Base-by-base conservation (phyloP, 1,140 invertebrate genomes). In the Pollicipes pollicipes region DNA sequence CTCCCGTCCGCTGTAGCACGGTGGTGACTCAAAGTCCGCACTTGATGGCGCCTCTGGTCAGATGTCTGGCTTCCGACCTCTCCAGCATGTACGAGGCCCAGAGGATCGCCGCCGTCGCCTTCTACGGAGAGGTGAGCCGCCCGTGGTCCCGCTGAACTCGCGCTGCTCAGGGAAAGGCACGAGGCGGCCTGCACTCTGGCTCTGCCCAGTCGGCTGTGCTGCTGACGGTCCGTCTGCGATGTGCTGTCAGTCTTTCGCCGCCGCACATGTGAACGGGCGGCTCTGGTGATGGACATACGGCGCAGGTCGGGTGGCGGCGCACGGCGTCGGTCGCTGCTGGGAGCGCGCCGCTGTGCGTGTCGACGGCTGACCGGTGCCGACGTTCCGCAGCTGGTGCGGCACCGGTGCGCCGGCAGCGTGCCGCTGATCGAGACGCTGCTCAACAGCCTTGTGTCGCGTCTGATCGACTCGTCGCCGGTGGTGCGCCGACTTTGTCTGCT, bases 81-180 rank as follows among this genome's bases (percentile, higher is more conserved):
- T 79, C 84, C 29, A 83, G 83, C 27, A 77, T 83, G 10, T 82
- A 85, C 72, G 85, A 86, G 68, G 81, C 84, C 10, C 87, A 88
- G 75, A 79, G 87, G 71, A 82, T 86, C 69, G 84, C 85, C 0
- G 85, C 85, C 17, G 81, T 83, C n/a, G 84, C 84, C 29, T 83
- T 88, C 75, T 83, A 86, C 77, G 83, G 84, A 31, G 83, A 85
- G 78, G 80, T 86, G 81, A 79, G 72, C 78, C 78, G 79, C 82
- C 70, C 76, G 79, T n/a, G n/a, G n/a, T n/a, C n/a, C n/a, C n/a
- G n/a, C n/a, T n/a, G n/a, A n/a, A n/a, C n/a, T n/a, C n/a, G n/a
- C n/a, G n/a, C n/a, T n/a, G n/a, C n/a, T n/a, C n/a, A n/a, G n/a
- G n/a, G n/a, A n/a, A n/a, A n/a, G n/a, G n/a, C n/a, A n/a, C n/a